Percentiles rank a stretch among this genome's conserved stretches.
These are phyloP conservation scores for Latrodectus hesperus DNA, from an alignment of 2,888 invertebrate genomes.

Conservation along the genomic window DNA sequence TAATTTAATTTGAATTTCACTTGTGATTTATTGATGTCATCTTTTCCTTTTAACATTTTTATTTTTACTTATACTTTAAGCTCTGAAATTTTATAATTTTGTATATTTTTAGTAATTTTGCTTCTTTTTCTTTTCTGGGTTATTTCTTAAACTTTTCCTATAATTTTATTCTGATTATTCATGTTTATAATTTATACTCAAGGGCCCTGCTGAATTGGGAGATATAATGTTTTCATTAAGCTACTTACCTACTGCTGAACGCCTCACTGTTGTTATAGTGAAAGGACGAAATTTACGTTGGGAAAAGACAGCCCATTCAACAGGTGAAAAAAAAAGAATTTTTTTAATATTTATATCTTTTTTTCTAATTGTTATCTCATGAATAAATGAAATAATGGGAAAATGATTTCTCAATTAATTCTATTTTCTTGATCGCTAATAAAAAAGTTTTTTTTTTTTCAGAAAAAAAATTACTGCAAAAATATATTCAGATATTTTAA, in stretches of 20 bases:
- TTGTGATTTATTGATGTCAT: no score
- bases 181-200: no score
- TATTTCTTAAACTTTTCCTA: neutral
- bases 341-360: neutral
- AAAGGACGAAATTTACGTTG: slow-evolving; percentile 85
- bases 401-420: neutral
- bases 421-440: neutral
- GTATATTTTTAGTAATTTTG: neutral
- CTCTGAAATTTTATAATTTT: neutral
- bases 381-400: no score
- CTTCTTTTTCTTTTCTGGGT: neutral
- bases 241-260: slow-evolving; percentile 87
- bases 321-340: slow-evolving; percentile 75
- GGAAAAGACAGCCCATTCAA: slow-evolving; percentile 76
- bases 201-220: slow-evolving; percentile 83
- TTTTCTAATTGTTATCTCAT: neutral
- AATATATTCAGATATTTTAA: no score
- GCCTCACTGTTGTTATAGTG: slow-evolving; percentile 84
- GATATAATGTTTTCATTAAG: slow-evolving; percentile 88
- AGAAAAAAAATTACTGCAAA: no score
- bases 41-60: no score
- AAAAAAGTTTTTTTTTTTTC: no score
- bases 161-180: no score
- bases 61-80: no score
- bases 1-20: no score